Base-by-base conservation (phyloP, 2,113 vertebrate genomes). In the Nannospalax galili region DNA sequence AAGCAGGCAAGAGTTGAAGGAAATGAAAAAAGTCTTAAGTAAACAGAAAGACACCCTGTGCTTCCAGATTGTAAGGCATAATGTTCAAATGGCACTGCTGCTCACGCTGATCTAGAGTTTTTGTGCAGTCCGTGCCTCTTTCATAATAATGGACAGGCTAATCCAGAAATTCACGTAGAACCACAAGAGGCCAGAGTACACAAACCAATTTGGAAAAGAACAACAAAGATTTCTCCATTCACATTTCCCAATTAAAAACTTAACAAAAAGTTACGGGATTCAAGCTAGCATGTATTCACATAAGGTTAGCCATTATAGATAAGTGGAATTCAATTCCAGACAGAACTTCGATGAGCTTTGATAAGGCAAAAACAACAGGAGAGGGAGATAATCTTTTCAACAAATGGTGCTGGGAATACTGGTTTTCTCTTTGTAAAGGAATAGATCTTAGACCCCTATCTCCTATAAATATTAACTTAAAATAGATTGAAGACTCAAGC, bases 391-490 rank as follows among this genome's bases (percentile, higher is more conserved):
- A 6, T 26, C 26, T n/a, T 62, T 91, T 85, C 69, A 92, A 42
- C 28, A 78, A 77, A 48, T 70, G 22, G 15, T 82, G 5, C n/a
- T 90, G 28, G 11, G 60, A 56, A 78, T 48, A 67, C 26, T 77
- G 24, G 56, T 19, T 87, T 62, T 75, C n/a, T 24, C 6, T 60
- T 24, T 70, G 17, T 10, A 48, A 72, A 95, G 67, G 7, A 88
- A 14, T 58, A 22, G 56, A 15, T 32, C 67, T 64, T 90, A 88
- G 92, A 70, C n/a, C 32, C 3, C 35, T 86, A 10, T 35, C 28
- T 93, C 19, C 45, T 67, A 26, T 37, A 40, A 81, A 92, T 80
- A 77, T 70, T 48, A 84, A 88, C 80, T 48, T 67, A 86, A 75
- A 69, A 62, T 74, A 40, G 40, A 87, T 32, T 58, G 87, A 75